Base-by-base conservation (phyloP, 2,113 vertebrate species). In the Oreochromis aureus region DNA sequence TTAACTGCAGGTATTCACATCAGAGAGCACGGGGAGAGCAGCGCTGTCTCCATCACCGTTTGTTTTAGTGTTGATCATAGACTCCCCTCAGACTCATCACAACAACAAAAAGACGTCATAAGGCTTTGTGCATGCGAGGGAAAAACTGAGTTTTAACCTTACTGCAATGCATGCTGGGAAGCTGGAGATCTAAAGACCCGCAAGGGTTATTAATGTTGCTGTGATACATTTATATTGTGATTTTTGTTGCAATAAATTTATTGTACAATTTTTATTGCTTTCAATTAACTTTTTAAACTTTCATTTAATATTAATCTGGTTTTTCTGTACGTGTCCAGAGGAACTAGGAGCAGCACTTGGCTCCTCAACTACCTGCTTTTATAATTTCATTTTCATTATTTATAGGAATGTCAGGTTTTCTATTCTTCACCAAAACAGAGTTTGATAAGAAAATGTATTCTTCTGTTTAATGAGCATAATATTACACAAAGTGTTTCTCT, bases 101-200 rank as follows among this genome's bases (percentile, higher is more conserved):
- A 61, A 34, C 16, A 61, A 61, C 39, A 11, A 30, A 78, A 76
- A 51, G 4, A 32, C 24, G 11, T 48, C 53, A 36, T 2, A 16
- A 36, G 55, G 18, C 10, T 51, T 78, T 22, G 19, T 78, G 44
- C 6, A 30, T 2, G 55, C 16, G 2, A 3, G 10, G 30, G 1
- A 12, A 18, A 24, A 51, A 78, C 10, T 22, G 34, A 58, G 69
- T 19, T 59, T 59, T 59, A 48, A 84, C 69, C 54, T 59, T n/a
- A 61, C 9, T 51, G 71, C 16, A 58, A 39, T 61, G 83, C 83
- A 85, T 85, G 73, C 73, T 85, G 83, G 73, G 73, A 92, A 89
- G 61, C 24, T 32, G 24, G 10, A 19, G 24, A 0, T 12, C 44
- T 30, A 32, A 51, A 46, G 13, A 30, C 24, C 16, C 3, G 2